Percentiles rank a stretch among this genome's conserved stretches.
Evolutionary conservation across 2,113 vertebrate genomes (phyloP).

Genomic region (Scytalopus superciliaris): DNA sequence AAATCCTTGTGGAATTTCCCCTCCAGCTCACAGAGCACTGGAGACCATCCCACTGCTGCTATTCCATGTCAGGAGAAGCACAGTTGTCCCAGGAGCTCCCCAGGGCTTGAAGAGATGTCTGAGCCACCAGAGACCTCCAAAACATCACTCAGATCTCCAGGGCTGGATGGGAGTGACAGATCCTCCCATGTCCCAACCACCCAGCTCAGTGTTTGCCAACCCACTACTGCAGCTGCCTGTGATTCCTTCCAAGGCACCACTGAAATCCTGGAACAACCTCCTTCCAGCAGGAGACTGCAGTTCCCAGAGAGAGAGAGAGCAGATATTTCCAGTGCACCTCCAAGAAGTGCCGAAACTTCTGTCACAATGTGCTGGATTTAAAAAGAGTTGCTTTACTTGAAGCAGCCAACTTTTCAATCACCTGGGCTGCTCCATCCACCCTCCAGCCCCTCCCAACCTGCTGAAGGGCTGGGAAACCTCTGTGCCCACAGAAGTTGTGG

Average conservation of each 20-base stretch:
- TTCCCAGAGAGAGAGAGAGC: not conserved
- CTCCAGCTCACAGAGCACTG: not conserved
- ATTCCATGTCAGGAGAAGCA: not conserved
- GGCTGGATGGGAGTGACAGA: rapidly evolving
- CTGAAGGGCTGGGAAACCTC: not conserved
- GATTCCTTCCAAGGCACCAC: not conserved
- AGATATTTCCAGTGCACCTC: not conserved
- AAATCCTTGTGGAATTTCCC: not conserved
- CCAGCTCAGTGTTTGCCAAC: not conserved
- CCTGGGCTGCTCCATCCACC: not conserved
- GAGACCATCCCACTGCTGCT: not conserved
- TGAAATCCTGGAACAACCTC: not conserved
- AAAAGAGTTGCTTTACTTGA: constrained; percentile 4
- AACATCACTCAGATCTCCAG: not conserved
- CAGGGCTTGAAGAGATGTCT: not conserved
- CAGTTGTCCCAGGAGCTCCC: not conserved
- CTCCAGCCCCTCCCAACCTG: not conserved
- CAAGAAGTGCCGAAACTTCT: not conserved
- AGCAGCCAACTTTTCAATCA: not conserved
- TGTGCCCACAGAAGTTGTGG: not conserved
- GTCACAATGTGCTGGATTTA: not conserved
- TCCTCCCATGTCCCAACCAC: not conserved
- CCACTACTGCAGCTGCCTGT: not conserved
- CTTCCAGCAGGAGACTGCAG: not conserved
- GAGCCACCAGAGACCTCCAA: not conserved